Evolutionary conservation across 2,888 invertebrate species (phyloP).

Genomic region (Idaea dimidiata): DNA sequence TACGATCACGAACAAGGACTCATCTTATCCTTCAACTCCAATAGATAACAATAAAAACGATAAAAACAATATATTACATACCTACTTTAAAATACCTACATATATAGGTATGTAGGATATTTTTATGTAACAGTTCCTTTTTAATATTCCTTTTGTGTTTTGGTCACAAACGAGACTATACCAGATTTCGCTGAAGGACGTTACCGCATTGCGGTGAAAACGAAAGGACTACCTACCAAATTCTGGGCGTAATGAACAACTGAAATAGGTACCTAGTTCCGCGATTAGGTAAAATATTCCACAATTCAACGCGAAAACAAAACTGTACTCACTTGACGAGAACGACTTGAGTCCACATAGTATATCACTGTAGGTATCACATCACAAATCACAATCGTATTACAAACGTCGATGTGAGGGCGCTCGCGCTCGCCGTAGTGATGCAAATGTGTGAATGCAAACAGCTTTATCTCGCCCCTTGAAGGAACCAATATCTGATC

Average conservation of each 20-base stretch:
- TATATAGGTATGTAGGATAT: no score
- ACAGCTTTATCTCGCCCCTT: slow-evolving; percentile 48
- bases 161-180: background rate
- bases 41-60: no score
- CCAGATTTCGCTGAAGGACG: slow-evolving; percentile 3
- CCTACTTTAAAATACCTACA: no score
- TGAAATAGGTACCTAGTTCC: slow-evolving; percentile 3
- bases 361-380: slow-evolving; percentile 31
- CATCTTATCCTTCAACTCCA: no score
- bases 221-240: slow-evolving; percentile 13
- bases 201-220: slow-evolving; percentile 36
- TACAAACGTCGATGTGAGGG: slow-evolving; percentile 25
- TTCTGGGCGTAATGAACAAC: slow-evolving; percentile 15
- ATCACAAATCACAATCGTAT: slow-evolving; percentile 33
- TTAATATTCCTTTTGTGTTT: background rate
- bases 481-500: slow-evolving; percentile 50
- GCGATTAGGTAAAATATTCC: slow-evolving; percentile 6
- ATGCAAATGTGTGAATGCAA: slow-evolving; percentile 45
- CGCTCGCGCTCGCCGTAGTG: background rate
- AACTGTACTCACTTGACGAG: slow-evolving; percentile 53
- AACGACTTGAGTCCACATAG: slow-evolving; percentile 67
- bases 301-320: slow-evolving; percentile 13
- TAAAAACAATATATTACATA: no score
- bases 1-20: no score
- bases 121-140: no score